phyloP scores from a whole-genome alignment of 2,888 invertebrate genomes.

The Xanthorhoe spadicearia region DNA sequence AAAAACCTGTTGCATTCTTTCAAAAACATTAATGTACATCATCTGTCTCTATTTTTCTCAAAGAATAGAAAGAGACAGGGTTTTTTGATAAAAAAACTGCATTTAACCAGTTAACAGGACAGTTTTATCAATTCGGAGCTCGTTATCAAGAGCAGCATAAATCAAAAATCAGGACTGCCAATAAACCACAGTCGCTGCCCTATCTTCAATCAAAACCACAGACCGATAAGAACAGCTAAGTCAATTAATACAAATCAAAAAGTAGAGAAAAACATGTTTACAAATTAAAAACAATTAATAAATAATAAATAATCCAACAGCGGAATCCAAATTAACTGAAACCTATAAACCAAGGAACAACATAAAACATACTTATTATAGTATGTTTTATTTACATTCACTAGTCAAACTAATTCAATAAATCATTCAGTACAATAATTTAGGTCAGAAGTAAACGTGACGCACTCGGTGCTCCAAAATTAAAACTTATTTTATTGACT shows the following conservation, averaged over 20 bases:
- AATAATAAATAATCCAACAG: too few relatives aligned
- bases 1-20: not conserved
- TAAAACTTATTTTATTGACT: too few relatives aligned
- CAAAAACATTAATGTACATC: not conserved
- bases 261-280: not conserved
- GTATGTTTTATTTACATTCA: too few relatives aligned
- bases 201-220: constrained; percentile 31
- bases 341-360: too few relatives aligned
- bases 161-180: constrained; percentile 34
- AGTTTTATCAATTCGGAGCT: constrained; percentile 24
- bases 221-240: constrained; percentile 1
- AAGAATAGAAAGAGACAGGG: not conserved
- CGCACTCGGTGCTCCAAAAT: too few relatives aligned
- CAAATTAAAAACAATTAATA: not conserved
- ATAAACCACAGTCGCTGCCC: constrained; percentile 38
- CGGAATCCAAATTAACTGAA: too few relatives aligned
- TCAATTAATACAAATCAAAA: not conserved
- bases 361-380: too few relatives aligned
- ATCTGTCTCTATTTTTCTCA: not conserved
- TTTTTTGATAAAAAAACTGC: constrained; percentile 14
- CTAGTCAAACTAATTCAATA: too few relatives aligned
- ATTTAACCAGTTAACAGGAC: constrained; percentile 14
- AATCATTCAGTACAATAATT: too few relatives aligned
- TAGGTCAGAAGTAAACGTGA: too few relatives aligned
- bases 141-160: constrained; percentile 30